Conservation (phyloP, 2,888 invertebrate genomes). For the Aphidoletes aphidimyza region DNA sequence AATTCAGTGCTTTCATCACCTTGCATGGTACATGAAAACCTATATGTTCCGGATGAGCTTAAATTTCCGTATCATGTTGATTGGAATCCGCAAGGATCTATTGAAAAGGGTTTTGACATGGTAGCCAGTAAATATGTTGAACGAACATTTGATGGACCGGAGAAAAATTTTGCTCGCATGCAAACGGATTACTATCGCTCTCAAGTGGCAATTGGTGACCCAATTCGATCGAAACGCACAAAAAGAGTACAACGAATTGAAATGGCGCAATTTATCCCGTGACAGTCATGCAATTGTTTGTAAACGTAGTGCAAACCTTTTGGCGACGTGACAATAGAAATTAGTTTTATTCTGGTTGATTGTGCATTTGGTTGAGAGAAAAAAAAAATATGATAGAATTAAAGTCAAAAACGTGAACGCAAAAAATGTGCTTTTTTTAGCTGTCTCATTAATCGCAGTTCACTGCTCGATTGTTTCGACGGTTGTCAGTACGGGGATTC, state of each 20-base stretch:
- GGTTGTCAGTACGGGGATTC: background rate
- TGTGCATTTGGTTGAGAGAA: background rate
- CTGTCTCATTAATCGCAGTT: background rate
- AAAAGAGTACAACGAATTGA: background rate
- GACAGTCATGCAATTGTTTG: background rate
- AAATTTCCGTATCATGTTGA: background rate
- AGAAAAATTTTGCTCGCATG: background rate
- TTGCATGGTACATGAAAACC: background rate
- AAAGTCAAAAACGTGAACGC: background rate
- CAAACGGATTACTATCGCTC: background rate
- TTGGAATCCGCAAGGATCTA: background rate
- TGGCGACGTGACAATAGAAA: background rate
- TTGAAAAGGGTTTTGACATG: background rate
- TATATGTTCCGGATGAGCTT: background rate
- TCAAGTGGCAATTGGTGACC: background rate
- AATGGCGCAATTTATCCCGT: background rate
- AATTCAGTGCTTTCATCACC: background rate
- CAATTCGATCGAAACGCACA: slow-evolving; percentile 5
- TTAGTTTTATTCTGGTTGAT: background rate
- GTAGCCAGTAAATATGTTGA: background rate
- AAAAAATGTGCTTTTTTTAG: background rate
- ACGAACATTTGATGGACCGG: background rate
- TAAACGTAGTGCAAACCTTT: background rate
- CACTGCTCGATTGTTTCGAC: background rate
- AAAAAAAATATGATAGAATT: background rate